Base-by-base conservation (phyloP, 2,888 invertebrate genomes). In the Leucophora obtusa region DNA sequence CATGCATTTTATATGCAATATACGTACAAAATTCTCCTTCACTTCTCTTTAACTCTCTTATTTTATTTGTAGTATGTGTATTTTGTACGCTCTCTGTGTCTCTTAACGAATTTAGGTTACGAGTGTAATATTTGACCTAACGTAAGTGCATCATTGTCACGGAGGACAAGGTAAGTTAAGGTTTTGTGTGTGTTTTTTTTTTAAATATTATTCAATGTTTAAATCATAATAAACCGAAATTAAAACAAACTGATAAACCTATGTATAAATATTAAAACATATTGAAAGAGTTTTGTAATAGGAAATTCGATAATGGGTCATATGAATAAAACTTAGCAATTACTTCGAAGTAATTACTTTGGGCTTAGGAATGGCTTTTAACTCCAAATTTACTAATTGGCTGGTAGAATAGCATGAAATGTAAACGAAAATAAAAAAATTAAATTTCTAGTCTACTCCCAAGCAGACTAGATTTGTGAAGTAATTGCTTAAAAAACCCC, bases 41-140 rank as follows among this genome's bases (percentile, higher is more conserved):
- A 8, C 35, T 63, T 28, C 8, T 33, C 15, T 43, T 43, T 63
- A 28, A 11, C 66, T 51, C 58, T 66, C 71, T 51, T n/a, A 47
- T 14, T n/a, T n/a, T n/a, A 2, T 3, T 14, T n/a, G 11, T 47
- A n/a, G 11, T 47, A 47, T 47, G 28, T 28, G 28, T 47, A 2
- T 38, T 38, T 60, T 43, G 1, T 9, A n/a, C 18, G 14, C n/a
- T 60, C 50, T 59, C n/a, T 68, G 24, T 33, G 68, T 53, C 68
- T 73, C 68, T 59, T 79, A 70, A 70, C 65, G 77, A 74, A 81
- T 81, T 81, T 81, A 81, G 81, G 81, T 81, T 81, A 81, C 77
- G 81, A 81, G 81, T 81, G 77, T 77, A 77, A 77, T 77, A 81
- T 81, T 81, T 81, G 81, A 81, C 81, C 81, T 81, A 74, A 81